phyloP scores from a whole-genome alignment of 2,797 vertebrate species.

The Hybognathus amarus region DNA sequence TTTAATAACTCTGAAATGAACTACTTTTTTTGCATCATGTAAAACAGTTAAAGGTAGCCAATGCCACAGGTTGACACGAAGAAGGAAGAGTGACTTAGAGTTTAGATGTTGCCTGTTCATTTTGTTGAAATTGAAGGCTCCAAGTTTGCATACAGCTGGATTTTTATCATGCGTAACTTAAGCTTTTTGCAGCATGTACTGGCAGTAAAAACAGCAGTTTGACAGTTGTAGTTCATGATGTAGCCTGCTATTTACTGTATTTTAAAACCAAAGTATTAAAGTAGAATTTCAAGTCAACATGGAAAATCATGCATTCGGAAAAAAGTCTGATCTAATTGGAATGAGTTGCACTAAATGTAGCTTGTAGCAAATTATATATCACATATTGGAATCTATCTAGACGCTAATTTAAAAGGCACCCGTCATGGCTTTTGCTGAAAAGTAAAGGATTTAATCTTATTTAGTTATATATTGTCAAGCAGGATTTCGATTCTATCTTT shows the following conservation, averaged over 20 bases:
- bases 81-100: slow-evolving; percentile 83
- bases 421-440: slow-evolving; percentile 84
- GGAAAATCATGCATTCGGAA: slow-evolving; percentile 80
- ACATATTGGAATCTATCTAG: slow-evolving; percentile 82
- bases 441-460: slow-evolving; percentile 87
- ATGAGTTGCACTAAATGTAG: slow-evolving; percentile 94
- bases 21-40: slow-evolving; percentile 83
- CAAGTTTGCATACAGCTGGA: slow-evolving; percentile 79
- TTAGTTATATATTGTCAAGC: slow-evolving; percentile 84
- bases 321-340: slow-evolving; percentile 85
- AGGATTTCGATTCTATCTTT: slow-evolving; percentile 83
- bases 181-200: slow-evolving; percentile 91
- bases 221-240: slow-evolving; percentile 86
- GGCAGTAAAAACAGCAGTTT: slow-evolving; percentile 88
- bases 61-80: slow-evolving; percentile 79
- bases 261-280: slow-evolving; percentile 89
- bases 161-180: slow-evolving; percentile 81
- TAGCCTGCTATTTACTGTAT: slow-evolving; percentile 85
- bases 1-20: slow-evolving; percentile 86
- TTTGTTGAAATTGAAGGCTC: slow-evolving; percentile 80
- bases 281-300: slow-evolving; percentile 63
- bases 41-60: slow-evolving; percentile 81
- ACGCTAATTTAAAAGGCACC: slow-evolving; percentile 85
- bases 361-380: slow-evolving; percentile 84
- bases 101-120: slow-evolving; percentile 83